These are phyloP conservation scores for Silurus aristotelis DNA, from an alignment of 2,797 vertebrate genomes.

Conservation along the genomic window DNA sequence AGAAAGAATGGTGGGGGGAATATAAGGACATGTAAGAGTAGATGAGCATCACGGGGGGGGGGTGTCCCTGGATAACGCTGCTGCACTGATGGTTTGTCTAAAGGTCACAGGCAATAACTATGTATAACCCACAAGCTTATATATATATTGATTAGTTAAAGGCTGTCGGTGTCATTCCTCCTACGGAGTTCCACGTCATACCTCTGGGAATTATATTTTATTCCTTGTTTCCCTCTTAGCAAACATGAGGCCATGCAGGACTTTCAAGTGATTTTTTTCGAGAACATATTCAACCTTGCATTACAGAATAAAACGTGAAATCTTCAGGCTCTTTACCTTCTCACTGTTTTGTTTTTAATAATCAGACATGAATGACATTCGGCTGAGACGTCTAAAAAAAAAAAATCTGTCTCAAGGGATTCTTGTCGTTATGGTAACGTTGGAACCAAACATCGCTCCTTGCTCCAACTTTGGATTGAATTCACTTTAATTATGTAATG, in stretches of 20 bases:
- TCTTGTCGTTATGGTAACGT: background rate
- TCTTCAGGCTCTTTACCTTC: background rate
- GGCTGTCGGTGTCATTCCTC: background rate
- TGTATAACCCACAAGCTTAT: conserved; percentile 51
- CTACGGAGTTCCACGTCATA: background rate
- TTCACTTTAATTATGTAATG: background rate
- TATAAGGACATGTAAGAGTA: background rate
- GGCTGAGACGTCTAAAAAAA: background rate
- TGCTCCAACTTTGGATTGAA: background rate
- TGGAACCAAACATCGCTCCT: background rate
- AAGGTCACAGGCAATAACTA: conserved; percentile 46
- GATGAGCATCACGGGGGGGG: background rate
- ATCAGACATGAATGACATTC: background rate
- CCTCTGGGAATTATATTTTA: background rate
- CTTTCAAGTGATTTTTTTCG: background rate
- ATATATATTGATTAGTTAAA: conserved; percentile 44
- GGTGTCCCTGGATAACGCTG: conserved; percentile 29
- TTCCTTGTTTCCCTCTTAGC: background rate
- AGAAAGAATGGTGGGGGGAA: background rate
- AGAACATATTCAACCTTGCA: background rate
- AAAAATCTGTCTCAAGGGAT: background rate
- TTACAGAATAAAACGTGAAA: background rate
- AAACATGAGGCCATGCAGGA: background rate
- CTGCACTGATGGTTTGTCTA: conserved; percentile 42
- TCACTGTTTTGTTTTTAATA: background rate